Evolutionary conservation across 2,113 vertebrate species (phyloP).

Genomic region (Tyrannus savana): DNA sequence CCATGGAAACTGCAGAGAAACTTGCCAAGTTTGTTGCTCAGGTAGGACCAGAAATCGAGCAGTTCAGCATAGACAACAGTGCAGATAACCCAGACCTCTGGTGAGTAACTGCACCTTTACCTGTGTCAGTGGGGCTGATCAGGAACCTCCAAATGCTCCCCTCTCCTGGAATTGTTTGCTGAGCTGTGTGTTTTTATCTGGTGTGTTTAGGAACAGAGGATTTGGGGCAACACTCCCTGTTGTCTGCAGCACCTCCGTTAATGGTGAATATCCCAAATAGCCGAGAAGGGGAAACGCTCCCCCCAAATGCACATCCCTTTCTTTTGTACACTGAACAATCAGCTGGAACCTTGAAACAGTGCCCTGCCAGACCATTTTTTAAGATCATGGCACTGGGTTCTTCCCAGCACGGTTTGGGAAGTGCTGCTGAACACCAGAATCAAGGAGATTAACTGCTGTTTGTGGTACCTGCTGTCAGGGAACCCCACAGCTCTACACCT

Average conservation of each 20-base stretch:
- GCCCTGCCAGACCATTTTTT: background rate
- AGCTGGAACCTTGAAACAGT: background rate
- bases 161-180: background rate
- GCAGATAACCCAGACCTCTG: slow-evolving; percentile 80
- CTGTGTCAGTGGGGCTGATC: background rate
- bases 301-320: background rate
- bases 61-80: slow-evolving; percentile 83
- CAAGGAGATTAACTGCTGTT: background rate
- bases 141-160: background rate
- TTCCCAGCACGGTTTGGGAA: background rate
- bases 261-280: background rate
- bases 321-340: background rate
- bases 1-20: slow-evolving; percentile 79
- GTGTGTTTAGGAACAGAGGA: background rate
- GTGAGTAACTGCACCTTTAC: slow-evolving; percentile 32
- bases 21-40: slow-evolving; percentile 79
- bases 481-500: background rate
- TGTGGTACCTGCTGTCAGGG: background rate
- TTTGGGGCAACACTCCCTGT: background rate
- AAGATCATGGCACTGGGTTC: background rate
- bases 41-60: slow-evolving; percentile 80
- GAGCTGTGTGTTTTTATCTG: background rate
- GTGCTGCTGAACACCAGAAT: background rate
- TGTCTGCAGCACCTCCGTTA: background rate
- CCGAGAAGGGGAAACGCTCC: background rate